Evolutionary conservation across 1,140 invertebrate genomes (phyloP), one percentile per base, ranked within the genome.

Genomic region (Brachionus calyciflorus): DNA sequence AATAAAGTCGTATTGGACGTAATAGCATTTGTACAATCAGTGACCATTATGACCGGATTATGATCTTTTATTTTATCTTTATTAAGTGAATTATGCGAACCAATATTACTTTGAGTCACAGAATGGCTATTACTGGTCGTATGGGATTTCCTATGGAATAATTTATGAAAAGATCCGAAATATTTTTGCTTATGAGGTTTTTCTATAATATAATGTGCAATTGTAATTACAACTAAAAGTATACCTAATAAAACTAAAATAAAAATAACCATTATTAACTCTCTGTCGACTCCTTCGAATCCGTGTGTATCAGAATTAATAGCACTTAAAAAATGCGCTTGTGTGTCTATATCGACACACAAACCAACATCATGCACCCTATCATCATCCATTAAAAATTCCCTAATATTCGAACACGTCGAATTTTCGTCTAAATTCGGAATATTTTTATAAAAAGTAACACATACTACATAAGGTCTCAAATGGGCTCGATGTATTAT

Each of bases 391-490:
- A 51, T 6, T 19, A 51, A 26, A 51, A 17, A 33, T 3, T n/a
- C 7, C 3, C 12, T 65, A 19, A 65, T 21, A 10, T 2, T 12
- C 24, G 37, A 65, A 0, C 19, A 12, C 1, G 69, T 49, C 1
- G 46, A 19, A 21, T 51, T 37, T 41, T 73, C 46, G 14, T 17
- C 7, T 9, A 40, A 19, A 9, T 37, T n/a, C 0, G 19, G 19
- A 12, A 44, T 44, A 14, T 65, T 24, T 26, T 65, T 65, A 24
- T 30, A 73, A 19, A 73, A 73, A 12, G 51, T 28, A 19, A 73
- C 69, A 73, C 69, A 73, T 4, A 73, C 51, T 10, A 73, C 40
- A 30, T 73, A 73, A 19, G 69, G 69, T n/a, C 26, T 73, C 17
- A 73, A 10, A 55, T 55, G 69, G 4, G 41, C 69, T 9, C 69